These are phyloP conservation scores for Drosophila mettleri DNA, from an alignment of 2,888 invertebrate genomes.

Conservation along the genomic window DNA sequence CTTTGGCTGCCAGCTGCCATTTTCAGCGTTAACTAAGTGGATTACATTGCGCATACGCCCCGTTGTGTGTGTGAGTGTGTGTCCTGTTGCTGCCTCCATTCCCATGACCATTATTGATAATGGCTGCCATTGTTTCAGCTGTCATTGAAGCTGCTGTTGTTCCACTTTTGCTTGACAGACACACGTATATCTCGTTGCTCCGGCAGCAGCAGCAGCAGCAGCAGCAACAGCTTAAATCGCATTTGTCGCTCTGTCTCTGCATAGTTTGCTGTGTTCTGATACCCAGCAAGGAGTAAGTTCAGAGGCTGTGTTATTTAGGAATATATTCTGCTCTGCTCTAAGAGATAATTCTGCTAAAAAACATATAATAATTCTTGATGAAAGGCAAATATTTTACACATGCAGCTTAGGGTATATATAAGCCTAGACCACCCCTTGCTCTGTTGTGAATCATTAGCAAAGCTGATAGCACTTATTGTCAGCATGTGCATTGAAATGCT, in stretches of 20 bases:
- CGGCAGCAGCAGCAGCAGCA: conserved; percentile 11
- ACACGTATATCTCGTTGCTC: conserved; percentile 18
- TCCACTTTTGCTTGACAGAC: conserved; percentile 40
- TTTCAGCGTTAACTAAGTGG: conserved; percentile 26
- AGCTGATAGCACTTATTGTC: conserved; percentile 47
- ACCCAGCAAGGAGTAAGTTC: conserved; percentile 3
- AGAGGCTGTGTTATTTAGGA: no score
- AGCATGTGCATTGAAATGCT: conserved; percentile 54
- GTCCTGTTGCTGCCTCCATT: conserved; percentile 21
- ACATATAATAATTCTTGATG: no score
- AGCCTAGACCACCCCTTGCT: not conserved
- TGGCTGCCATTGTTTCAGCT: conserved; percentile 57
- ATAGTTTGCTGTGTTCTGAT: conserved; percentile 25
- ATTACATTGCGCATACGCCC: conserved; percentile 51
- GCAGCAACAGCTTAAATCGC: conserved; percentile 49
- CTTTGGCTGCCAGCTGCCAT: conserved; percentile 22
- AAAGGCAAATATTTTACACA: no score
- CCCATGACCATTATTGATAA: conserved; percentile 42
- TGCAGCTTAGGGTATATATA: conserved; percentile 1
- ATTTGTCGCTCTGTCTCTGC: conserved; percentile 43
- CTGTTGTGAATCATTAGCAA: conserved; percentile 54
- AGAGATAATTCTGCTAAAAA: not conserved
- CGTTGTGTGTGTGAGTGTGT: not conserved
- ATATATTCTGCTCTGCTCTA: not conserved
- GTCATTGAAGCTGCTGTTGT: conserved; percentile 41